phyloP scores from a whole-genome alignment of 1,140 invertebrate species.

The Holcopasites calliopsidis region DNA sequence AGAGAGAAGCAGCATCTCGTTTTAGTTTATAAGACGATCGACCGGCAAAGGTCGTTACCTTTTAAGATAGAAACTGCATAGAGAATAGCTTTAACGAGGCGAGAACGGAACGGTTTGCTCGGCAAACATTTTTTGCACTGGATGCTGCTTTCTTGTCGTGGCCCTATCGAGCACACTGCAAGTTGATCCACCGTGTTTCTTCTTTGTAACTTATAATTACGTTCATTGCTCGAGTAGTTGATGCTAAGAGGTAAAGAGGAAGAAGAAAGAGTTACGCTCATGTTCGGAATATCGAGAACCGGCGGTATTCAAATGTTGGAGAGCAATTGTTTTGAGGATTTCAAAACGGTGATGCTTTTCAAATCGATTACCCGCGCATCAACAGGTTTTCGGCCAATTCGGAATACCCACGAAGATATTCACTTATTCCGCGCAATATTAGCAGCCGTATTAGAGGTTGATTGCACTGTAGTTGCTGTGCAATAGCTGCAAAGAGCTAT shows the following conservation, averaged over 20 bases:
- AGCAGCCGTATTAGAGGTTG: slow-evolving; percentile 24
- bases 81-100: slow-evolving; percentile 37
- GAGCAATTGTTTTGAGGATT: no score
- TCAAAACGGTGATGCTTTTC: no score
- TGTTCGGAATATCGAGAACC: slow-evolving; percentile 1
- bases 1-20: slow-evolving; percentile 11
- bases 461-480: slow-evolving; percentile 35
- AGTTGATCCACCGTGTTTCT: background rate
- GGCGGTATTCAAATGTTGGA: no score
- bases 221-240: background rate
- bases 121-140: slow-evolving; percentile 51
- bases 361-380: background rate
- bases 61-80: slow-evolving; percentile 44
- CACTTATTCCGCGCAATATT: slow-evolving; percentile 31
- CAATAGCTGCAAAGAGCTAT: slow-evolving; percentile 33
- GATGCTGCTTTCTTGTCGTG: slow-evolving; percentile 3
- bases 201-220: slow-evolving; percentile 19
- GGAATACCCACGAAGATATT: slow-evolving; percentile 1
- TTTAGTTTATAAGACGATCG: slow-evolving; percentile 36
- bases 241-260: background rate
- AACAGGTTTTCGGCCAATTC: slow-evolving; percentile 5
- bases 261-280: background rate
- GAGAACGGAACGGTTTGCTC: slow-evolving; percentile 30
- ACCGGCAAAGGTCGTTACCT: slow-evolving; percentile 33
- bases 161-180: no score